phyloP scores from a whole-genome alignment of 2,113 vertebrate genomes.

The Gadus macrocephalus region DNA sequence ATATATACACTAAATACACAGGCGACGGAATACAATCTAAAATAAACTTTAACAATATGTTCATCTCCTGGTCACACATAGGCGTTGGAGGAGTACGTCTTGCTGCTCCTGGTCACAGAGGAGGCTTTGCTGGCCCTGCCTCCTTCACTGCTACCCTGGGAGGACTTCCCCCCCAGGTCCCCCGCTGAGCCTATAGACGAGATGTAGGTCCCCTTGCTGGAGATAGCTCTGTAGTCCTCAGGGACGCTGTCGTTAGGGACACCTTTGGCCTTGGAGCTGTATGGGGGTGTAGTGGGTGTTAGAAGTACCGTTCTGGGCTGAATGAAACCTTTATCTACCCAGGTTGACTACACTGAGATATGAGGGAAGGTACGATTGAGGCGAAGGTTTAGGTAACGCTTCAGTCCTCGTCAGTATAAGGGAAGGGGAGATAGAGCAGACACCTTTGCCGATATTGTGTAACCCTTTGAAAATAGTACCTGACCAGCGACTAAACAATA shows the following conservation, averaged over 20 bases:
- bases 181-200: constrained; percentile 25
- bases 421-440: no score
- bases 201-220: constrained; percentile 25
- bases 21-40: no score
- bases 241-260: constrained; percentile 14
- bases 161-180: constrained; percentile 26
- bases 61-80: constrained; percentile 73
- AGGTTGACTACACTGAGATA: no score
- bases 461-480: no score
- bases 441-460: no score
- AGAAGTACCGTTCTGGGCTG: no score
- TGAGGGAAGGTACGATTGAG: no score
- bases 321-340: no score
- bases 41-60: neutral
- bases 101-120: constrained; percentile 29
- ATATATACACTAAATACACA: no score
- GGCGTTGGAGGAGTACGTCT: constrained; percentile 74
- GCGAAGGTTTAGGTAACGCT: no score
- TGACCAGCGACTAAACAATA: no score
- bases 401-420: no score
- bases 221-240: constrained; percentile 27
- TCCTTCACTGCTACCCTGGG: constrained; percentile 48
- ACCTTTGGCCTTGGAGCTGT: constrained; percentile 41
- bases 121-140: constrained; percentile 45
- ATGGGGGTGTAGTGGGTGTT: neutral